Evolutionary conservation across 23 tunicate genomes (phyloP).

Genomic region (Ciona savignyi): DNA sequence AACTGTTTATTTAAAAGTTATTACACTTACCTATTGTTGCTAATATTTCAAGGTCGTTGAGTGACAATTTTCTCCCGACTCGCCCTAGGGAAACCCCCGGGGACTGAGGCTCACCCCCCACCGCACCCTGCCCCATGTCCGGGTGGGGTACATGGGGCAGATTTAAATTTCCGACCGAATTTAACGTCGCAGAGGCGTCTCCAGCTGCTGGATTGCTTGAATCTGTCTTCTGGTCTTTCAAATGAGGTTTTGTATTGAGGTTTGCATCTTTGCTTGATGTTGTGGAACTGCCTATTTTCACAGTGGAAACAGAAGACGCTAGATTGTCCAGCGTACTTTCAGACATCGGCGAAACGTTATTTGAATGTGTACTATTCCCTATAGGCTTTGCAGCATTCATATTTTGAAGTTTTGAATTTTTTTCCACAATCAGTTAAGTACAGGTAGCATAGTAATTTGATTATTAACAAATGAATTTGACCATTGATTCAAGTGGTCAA

Average conservation of each 20-base stretch:
- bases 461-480: too few species aligned
- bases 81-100: slow-evolving; percentile 10
- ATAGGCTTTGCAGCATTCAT: neutral
- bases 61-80: slow-evolving; percentile 11
- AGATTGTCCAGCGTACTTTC: neutral
- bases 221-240: neutral
- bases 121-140: neutral
- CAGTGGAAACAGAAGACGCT: neutral
- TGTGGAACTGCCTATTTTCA: neutral
- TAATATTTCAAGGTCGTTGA: slow-evolving; percentile 31
- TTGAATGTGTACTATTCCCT: neutral
- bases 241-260: too few species aligned
- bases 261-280: neutral
- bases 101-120: neutral
- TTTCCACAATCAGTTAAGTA: too few species aligned
- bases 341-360: neutral
- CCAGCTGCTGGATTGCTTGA: neutral
- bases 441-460: too few species aligned
- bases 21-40: slow-evolving; percentile 27
- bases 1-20: neutral
- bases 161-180: slow-evolving; percentile 25
- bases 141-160: slow-evolving; percentile 22
- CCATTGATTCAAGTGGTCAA: too few species aligned
- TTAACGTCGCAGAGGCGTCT: neutral
- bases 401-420: too few species aligned